Evolutionary conservation across 2,113 vertebrate species (phyloP).

Genomic region (Myiozetetes cayanensis): DNA sequence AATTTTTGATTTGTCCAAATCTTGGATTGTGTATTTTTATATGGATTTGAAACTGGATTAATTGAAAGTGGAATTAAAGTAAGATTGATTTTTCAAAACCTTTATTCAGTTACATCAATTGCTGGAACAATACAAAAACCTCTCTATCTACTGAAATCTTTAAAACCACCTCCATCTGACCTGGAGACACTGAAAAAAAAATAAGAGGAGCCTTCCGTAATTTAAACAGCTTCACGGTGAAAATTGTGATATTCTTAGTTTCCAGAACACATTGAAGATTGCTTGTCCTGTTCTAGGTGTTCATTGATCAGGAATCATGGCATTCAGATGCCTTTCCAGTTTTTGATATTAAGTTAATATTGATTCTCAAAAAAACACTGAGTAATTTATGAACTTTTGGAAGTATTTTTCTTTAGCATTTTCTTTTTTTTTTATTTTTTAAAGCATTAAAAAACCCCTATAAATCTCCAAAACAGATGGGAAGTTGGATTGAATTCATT

Average conservation of each 20-base stretch:
- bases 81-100: background rate
- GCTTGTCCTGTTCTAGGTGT: background rate
- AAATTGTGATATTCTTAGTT: conserved; percentile 6
- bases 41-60: background rate
- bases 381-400: background rate
- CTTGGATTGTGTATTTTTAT: background rate
- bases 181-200: background rate
- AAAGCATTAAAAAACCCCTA: background rate
- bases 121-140: background rate
- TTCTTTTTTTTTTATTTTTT: background rate
- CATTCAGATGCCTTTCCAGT: background rate
- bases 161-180: background rate
- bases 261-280: background rate
- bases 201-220: background rate
- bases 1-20: background rate
- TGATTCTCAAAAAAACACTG: conserved; percentile 12
- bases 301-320: background rate
- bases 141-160: background rate
- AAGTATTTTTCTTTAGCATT: background rate
- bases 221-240: background rate
- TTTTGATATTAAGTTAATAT: conserved; percentile 44
- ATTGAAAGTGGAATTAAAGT: conserved; percentile 23
- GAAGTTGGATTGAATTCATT: conserved; percentile 35
- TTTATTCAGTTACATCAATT: background rate
- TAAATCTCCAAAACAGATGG: conserved; percentile 31